Base-by-base conservation (phyloP, 1,140 invertebrate species). In the Heterodera schachtii region DNA sequence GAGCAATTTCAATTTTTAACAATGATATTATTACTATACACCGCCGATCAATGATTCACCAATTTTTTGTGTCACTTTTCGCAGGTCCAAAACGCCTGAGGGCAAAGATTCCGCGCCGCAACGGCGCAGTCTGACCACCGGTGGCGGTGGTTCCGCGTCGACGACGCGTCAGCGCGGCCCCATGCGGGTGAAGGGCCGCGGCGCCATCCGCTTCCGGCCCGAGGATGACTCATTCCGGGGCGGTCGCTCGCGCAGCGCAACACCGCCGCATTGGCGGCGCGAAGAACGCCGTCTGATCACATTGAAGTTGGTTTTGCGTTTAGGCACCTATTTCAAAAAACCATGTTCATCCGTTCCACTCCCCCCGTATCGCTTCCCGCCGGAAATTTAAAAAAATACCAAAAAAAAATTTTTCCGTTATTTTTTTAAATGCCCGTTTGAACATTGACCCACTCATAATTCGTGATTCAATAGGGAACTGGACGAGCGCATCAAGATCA, bases 251-350 rank as follows among this genome's bases (percentile, higher is more conserved):
- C 64, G 83, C 43, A 84, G 83, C 57, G 83, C 43, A 8, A 84
- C 83, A 19, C 83, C 83, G 8, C 83, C 83, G 57, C 83, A 84
- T 44, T 85, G 83, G 76, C 77, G 80, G 4, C 84, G 83, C 21
- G 83, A 84, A 70, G 83, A 83, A 75, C 77, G 77, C 11, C 52
- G 77, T 13, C 47, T 69, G 64, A 78, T 78, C 47, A 69, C 77
- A 21, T 44, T 78, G 77, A 78, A 78, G 57, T 64, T 64, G 57
- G 57, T 52, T 8, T 52, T 16, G 31, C 0, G 31, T 31, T 31
- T 31, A 31, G 31, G 31, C 31, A 31, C 31, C 0, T 31, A 31
- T 31, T 31, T 31, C 31, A 31, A 31, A 31, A 31, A 31, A 31
- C 31, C 31, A 31, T 31, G 31, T 0, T 1, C 31, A 31, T 31